phyloP scores from a whole-genome alignment of 1,140 invertebrate species.

The Arion vulgaris region DNA sequence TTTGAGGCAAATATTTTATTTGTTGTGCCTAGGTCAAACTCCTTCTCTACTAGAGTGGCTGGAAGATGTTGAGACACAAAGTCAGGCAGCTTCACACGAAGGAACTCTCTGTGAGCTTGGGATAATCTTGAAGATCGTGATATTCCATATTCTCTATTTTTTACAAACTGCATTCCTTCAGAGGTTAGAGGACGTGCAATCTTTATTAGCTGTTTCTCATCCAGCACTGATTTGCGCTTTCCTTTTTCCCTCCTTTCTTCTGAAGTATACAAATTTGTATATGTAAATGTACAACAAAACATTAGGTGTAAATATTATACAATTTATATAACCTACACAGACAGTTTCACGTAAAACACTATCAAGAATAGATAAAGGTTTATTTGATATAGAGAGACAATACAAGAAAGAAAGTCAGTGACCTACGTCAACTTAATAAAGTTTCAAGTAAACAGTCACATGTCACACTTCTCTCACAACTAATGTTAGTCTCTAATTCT shows the following conservation, averaged over 20 bases:
- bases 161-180: not conserved
- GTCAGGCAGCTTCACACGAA: constrained; percentile 46
- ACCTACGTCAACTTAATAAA: too few relatives aligned
- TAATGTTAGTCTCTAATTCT: too few relatives aligned
- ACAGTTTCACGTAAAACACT: too few relatives aligned
- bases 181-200: not conserved
- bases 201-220: constrained; percentile 1
- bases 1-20: constrained; percentile 97
- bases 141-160: constrained; percentile 35
- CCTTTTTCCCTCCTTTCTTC: not conserved
- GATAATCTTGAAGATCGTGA: constrained; percentile 33
- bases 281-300: too few relatives aligned
- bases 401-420: too few relatives aligned
- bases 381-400: too few relatives aligned
- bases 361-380: too few relatives aligned
- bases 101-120: constrained; percentile 19
- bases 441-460: too few relatives aligned
- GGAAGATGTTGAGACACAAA: constrained; percentile 61
- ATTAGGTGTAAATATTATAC: too few relatives aligned
- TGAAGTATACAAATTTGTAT: not conserved
- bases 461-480: too few relatives aligned
- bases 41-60: constrained; percentile 62
- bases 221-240: not conserved
- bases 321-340: too few relatives aligned
- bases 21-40: constrained; percentile 75